Evolutionary conservation across 2,113 vertebrate genomes (phyloP).

Genomic region (Cochlearius cochlearius): DNA sequence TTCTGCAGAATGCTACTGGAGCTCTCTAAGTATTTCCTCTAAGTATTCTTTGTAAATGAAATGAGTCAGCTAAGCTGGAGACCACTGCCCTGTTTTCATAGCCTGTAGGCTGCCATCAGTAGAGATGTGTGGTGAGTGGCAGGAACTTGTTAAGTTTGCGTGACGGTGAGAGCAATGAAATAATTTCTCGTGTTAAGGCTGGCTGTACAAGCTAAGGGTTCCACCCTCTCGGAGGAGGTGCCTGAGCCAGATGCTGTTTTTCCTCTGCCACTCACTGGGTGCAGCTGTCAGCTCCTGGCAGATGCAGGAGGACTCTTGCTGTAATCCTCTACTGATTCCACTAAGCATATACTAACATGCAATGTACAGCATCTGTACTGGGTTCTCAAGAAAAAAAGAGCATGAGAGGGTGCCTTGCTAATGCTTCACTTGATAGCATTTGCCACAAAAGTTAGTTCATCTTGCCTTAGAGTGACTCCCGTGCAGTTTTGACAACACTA

Average conservation of each 20-base stretch:
- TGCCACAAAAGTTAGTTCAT: background rate
- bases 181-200: background rate
- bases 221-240: background rate
- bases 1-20: slow-evolving; percentile 26
- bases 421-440: background rate
- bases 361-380: background rate
- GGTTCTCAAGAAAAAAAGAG: background rate
- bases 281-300: background rate
- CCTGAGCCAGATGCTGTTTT: background rate
- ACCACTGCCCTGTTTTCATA: background rate
- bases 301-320: background rate
- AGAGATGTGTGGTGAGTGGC: background rate
- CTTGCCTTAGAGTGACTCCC: background rate
- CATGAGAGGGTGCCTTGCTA: background rate
- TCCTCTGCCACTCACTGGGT: background rate
- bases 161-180: background rate
- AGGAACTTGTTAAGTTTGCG: background rate
- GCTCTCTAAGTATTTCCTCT: slow-evolving; percentile 28
- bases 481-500: background rate
- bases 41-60: slow-evolving; percentile 29
- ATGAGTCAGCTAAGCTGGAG: slow-evolving; percentile 27
- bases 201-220: background rate
- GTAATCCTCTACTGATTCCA: background rate
- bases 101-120: background rate
- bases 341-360: background rate